These are phyloP conservation scores for Porites cylindrica DNA, from an alignment of 92 coral and sea anemone genomes.

Conservation along the genomic window DNA sequence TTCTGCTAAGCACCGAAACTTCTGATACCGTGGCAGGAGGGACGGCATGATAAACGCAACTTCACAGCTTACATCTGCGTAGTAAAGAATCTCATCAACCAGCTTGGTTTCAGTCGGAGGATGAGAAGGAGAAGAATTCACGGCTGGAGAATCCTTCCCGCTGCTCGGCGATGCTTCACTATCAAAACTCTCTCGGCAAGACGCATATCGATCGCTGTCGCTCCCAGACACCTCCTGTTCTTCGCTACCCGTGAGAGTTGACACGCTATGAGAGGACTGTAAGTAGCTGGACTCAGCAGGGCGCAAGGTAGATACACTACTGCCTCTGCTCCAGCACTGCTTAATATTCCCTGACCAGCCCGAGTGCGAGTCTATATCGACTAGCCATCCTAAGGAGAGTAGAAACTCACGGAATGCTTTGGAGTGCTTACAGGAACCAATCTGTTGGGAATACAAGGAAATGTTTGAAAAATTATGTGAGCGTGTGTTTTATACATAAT, in stretches of 20 bases:
- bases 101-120: constrained; percentile 40
- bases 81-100: constrained; percentile 87
- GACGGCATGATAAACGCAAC: constrained; percentile 96
- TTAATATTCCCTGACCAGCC: constrained; percentile 97
- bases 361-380: constrained; percentile 87
- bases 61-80: constrained; percentile 89
- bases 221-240: constrained; percentile 53
- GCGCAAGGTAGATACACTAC: constrained; percentile 36
- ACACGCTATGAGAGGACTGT: constrained; percentile 59
- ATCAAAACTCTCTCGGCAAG: constrained; percentile 61
- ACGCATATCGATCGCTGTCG: constrained; percentile 41
- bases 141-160: constrained; percentile 44
- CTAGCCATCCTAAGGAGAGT: constrained; percentile 98
- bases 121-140: constrained; percentile 23
- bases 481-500: background rate
- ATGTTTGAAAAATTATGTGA: too few species aligned
- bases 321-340: constrained; percentile 81
- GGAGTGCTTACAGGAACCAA: constrained; percentile 82
- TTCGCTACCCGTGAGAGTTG: constrained; percentile 76
- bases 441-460: constrained; percentile 32
- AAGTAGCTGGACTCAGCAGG: constrained; percentile 27
- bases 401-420: constrained; percentile 88
- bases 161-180: constrained; percentile 53
- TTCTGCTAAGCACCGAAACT: constrained; percentile 70
- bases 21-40: constrained; percentile 85